Percentiles rank a stretch among this genome's conserved stretches.
These are phyloP conservation scores for Ceratina calcarata DNA, from an alignment of 1,140 invertebrate genomes.

Conservation along the genomic window DNA sequence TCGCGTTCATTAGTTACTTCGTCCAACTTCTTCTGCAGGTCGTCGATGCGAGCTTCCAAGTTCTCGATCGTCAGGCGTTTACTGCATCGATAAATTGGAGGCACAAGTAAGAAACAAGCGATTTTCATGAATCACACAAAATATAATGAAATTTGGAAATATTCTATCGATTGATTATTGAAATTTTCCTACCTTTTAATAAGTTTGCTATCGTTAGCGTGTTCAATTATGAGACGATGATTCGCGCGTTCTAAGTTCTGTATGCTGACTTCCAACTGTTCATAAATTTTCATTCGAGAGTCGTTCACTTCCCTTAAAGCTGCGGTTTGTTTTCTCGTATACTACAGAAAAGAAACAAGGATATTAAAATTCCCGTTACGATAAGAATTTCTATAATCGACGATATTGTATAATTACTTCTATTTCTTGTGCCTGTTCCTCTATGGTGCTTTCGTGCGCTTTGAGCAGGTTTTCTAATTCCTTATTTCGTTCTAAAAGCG, in stretches of 20 bases:
- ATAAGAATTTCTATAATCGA: no score
- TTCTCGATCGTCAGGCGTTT: slow-evolving; percentile 87
- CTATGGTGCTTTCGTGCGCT: slow-evolving; percentile 90
- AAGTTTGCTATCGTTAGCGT: slow-evolving; percentile 91
- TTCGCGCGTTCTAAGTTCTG: slow-evolving; percentile 95
- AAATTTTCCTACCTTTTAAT: slow-evolving; percentile 86
- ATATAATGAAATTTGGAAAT: no score
- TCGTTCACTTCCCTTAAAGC: slow-evolving; percentile 95
- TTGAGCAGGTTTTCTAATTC: slow-evolving; percentile 92
- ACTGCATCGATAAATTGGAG: slow-evolving; percentile 70
- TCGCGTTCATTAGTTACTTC: slow-evolving; percentile 82
- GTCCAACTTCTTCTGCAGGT: slow-evolving; percentile 89
- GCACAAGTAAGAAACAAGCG: no score
- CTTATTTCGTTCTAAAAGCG: slow-evolving; percentile 94
- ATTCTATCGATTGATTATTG: not conserved
- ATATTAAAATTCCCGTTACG: no score
- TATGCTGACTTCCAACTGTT: slow-evolving; percentile 94
- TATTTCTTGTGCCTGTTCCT: slow-evolving; percentile 95
- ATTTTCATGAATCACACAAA: no score
- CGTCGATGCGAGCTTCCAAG: slow-evolving; percentile 89
- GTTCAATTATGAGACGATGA: slow-evolving; percentile 90
- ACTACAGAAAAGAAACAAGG: slow-evolving; percentile 82
- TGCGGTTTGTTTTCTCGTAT: slow-evolving; percentile 93
- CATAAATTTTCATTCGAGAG: slow-evolving; percentile 93
- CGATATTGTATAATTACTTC: slow-evolving; percentile 83